Evolutionary conservation across 2,113 vertebrate species (phyloP).

Genomic region (Pelusios castaneus): DNA sequence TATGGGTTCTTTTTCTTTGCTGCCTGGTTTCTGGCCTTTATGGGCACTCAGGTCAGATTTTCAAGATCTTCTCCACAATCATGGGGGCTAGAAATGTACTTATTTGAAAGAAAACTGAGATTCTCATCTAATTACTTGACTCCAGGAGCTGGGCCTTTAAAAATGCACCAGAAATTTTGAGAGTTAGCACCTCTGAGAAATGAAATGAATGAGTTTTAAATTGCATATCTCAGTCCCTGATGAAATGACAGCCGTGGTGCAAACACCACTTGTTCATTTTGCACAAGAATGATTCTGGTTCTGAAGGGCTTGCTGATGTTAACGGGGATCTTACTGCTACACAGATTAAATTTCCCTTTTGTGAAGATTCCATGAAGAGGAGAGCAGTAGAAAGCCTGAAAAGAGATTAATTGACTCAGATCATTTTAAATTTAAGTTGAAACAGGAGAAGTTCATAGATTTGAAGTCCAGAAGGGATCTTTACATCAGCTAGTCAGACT

Average conservation of each 20-base stretch:
- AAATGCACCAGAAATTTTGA: accelerated
- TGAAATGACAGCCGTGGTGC: not conserved
- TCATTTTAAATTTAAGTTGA: not conserved
- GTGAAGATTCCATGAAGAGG: accelerated
- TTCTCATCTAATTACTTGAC: accelerated
- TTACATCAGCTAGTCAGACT: not conserved
- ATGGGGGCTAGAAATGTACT: accelerated
- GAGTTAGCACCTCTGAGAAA: accelerated
- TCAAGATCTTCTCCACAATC: not conserved
- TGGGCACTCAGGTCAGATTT: accelerated
- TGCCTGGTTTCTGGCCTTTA: accelerated
- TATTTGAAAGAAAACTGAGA: accelerated
- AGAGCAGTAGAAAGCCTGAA: not conserved
- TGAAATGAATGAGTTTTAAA: not conserved
- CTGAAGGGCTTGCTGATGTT: not conserved
- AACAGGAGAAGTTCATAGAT: not conserved
- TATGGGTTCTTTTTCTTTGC: not conserved
- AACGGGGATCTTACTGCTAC: no score
- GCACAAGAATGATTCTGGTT: not conserved
- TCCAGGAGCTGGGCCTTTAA: not conserved
- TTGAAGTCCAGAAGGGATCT: not conserved
- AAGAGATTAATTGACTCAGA: not conserved
- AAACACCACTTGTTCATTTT: not conserved
- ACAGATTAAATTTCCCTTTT: not conserved
- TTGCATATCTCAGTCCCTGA: not conserved